These are phyloP conservation scores for Silurus glanis DNA, from an alignment of 2,113 vertebrate species.

Conservation along the genomic window DNA sequence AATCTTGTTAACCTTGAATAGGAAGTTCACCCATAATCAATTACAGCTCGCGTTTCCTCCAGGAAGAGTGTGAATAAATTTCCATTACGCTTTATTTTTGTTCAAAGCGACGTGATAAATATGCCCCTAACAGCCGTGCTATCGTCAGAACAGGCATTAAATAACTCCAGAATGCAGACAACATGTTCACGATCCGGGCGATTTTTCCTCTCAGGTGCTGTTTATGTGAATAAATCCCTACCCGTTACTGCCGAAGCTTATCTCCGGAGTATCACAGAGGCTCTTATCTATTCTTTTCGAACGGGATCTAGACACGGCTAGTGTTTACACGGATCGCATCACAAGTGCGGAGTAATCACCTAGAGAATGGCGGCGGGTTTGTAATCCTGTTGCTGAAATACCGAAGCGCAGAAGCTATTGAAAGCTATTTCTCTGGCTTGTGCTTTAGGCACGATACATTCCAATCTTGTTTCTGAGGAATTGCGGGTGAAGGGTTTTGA, in stretches of 20 bases:
- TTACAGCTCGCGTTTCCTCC: constrained; percentile 40
- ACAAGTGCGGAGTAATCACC: neutral
- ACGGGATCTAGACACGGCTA: constrained; percentile 6
- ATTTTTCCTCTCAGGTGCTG: constrained; percentile 36
- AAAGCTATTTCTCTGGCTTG: neutral
- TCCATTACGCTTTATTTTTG: constrained; percentile 29
- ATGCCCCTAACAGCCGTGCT: constrained; percentile 36
- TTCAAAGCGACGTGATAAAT: constrained; percentile 45
- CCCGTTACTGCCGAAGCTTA: constrained; percentile 37
- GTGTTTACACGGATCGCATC: constrained; percentile 24
- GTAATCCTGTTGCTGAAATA: neutral
- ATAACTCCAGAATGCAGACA: constrained; percentile 41
- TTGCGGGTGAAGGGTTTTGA: neutral
- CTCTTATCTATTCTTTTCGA: constrained; percentile 33
- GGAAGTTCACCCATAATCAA: constrained; percentile 42
- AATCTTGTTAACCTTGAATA: constrained; percentile 49
- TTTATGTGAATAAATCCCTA: constrained; percentile 39
- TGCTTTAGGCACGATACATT: neutral
- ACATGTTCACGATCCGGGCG: constrained; percentile 11
- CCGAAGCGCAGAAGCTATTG: neutral
- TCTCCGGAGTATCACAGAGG: constrained; percentile 36
- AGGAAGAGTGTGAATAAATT: constrained; percentile 40
- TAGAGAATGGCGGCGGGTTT: neutral
- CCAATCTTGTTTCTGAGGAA: neutral
- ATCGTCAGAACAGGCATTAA: constrained; percentile 46